Conservation (phyloP, 2,113 vertebrate genomes). For the Xiphophorus maculatus region DNA sequence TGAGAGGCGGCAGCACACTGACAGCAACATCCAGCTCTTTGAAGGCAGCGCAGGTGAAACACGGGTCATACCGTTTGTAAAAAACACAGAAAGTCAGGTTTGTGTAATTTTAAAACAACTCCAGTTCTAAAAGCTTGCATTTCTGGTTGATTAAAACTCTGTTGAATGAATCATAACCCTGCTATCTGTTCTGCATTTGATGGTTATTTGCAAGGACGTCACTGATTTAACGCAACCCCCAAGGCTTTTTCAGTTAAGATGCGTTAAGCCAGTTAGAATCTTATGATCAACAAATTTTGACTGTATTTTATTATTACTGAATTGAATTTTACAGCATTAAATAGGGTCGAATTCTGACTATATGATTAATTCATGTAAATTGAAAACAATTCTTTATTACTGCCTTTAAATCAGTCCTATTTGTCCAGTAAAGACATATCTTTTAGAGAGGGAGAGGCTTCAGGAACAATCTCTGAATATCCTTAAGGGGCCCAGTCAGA, state of each 20-base stretch:
- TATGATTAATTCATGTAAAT: neutral
- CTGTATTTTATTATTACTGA: neutral
- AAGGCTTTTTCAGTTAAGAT: neutral
- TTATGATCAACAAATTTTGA: neutral
- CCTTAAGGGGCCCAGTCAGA: neutral
- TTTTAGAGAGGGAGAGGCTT: neutral
- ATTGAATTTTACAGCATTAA: neutral
- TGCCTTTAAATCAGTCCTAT: neutral
- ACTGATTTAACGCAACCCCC: neutral
- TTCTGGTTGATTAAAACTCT: neutral
- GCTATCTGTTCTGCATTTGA: neutral
- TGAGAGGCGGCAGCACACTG: constrained; percentile 63
- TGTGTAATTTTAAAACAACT: neutral
- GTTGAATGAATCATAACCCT: neutral
- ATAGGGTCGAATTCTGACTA: neutral
- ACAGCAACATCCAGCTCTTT: constrained; percentile 64
- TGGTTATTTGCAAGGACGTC: neutral
- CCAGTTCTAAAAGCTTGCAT: neutral
- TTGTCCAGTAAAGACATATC: neutral
- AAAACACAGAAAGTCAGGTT: neutral
- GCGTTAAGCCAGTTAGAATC: neutral
- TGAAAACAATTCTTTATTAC: neutral
- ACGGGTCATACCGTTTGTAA: neutral
- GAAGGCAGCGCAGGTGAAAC: constrained; percentile 78
- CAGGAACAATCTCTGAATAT: neutral